Evolutionary conservation across 1,140 invertebrate genomes (phyloP).

Genomic region (Drosophila azteca): DNA sequence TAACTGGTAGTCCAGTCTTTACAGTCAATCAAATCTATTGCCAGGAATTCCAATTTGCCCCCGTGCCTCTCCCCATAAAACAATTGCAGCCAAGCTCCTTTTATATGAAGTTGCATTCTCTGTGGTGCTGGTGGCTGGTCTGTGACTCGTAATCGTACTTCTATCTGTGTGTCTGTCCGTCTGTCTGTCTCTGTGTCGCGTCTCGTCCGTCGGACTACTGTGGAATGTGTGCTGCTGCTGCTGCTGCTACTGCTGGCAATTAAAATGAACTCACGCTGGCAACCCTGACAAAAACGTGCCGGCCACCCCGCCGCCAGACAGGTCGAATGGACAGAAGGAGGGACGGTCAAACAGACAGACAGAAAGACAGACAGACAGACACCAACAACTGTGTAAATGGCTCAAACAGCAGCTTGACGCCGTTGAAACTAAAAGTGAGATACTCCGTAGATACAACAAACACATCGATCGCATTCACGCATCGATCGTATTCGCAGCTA

Average conservation of each 20-base stretch:
- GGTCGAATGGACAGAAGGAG: slow-evolving; percentile 6
- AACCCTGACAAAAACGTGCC: slow-evolving; percentile 78
- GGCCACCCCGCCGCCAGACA: not conserved
- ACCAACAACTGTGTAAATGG: slow-evolving; percentile 38
- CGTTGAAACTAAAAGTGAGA: slow-evolving; percentile 51
- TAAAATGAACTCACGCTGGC: slow-evolving; percentile 81
- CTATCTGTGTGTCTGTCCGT: too few relatives aligned
- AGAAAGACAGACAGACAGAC: not conserved
- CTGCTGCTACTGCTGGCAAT: slow-evolving; percentile 63
- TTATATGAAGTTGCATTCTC: too few relatives aligned
- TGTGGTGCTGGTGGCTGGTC: too few relatives aligned
- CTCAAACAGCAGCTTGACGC: slow-evolving; percentile 11
- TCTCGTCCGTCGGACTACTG: slow-evolving; percentile 19
- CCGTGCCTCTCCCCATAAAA: too few relatives aligned
- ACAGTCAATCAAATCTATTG: too few relatives aligned
- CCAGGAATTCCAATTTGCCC: too few relatives aligned
- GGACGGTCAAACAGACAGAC: slow-evolving; percentile 11
- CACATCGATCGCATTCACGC: not conserved
- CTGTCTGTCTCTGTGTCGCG: not conserved
- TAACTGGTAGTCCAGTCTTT: too few relatives aligned
- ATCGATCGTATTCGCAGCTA: not conserved
- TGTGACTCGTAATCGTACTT: too few relatives aligned
- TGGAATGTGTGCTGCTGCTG: slow-evolving; percentile 46
- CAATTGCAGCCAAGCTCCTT: too few relatives aligned
- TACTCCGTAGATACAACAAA: not conserved